phyloP scores from a whole-genome alignment of 37 sponge, comb jelly and placozoan species.

The Agelas oroides region DNA sequence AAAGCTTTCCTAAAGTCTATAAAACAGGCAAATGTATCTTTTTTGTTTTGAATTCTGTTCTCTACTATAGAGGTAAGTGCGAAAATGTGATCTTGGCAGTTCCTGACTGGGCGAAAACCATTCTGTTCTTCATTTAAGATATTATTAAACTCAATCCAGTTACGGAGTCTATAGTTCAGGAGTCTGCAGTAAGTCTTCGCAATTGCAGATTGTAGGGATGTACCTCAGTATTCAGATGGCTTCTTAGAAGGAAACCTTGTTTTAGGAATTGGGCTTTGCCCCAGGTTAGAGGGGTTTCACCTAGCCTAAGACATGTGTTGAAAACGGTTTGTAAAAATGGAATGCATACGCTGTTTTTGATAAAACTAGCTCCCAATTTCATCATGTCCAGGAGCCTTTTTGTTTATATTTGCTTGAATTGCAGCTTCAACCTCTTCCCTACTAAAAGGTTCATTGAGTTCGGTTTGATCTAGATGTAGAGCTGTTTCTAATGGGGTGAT shows the following conservation, averaged over 20 bases:
- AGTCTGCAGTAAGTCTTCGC: neutral
- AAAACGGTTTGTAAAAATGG: neutral
- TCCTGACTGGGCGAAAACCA: neutral
- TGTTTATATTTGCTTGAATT: no score
- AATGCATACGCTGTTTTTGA: neutral
- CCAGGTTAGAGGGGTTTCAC: neutral
- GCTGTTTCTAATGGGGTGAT: no score
- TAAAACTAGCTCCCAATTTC: no score
- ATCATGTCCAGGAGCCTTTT: no score
- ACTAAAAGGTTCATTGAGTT: no score
- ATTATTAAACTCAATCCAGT: neutral
- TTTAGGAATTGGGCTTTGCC: neutral
- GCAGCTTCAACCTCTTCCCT: no score
- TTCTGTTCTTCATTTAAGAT: neutral
- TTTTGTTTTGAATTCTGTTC: neutral
- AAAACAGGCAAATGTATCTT: neutral
- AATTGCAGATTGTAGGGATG: neutral
- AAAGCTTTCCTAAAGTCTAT: conserved; percentile 3
- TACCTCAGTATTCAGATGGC: neutral
- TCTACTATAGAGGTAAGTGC: neutral
- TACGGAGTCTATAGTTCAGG: neutral
- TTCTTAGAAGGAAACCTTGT: neutral
- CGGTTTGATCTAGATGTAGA: no score
- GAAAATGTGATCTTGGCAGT: neutral
- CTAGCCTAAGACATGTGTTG: neutral